Evolutionary conservation across 1,140 invertebrate species (phyloP), one percentile per base, ranked within the genome.

Genomic region (Episyrphus balteatus): DNA sequence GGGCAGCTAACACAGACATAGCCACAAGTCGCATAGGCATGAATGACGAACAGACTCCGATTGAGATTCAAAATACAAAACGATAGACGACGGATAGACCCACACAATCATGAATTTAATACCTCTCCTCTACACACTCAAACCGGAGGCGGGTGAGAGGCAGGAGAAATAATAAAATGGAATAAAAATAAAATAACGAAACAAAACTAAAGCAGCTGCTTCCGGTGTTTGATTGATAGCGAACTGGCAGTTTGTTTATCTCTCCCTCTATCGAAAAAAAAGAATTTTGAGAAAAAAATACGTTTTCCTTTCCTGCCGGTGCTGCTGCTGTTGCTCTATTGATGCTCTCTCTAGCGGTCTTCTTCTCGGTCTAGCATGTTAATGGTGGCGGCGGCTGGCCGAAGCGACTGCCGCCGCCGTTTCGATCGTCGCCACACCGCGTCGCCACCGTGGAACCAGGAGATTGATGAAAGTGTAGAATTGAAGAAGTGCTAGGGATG

Each of bases 221-320:
- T 65, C 62, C 62, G 62, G 62, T 65, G 62, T 65, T 65, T 65
- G 62, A 65, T 65, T 65, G 62, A 65, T 65, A 65, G 62, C 62
- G 62, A 64, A 61, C 62, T 65, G 62, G 59, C 62, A 65, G 59
- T 65, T 64, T 64, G 61, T 64, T 64, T 64, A 64, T 64, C 61
- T 64, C 61, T 57, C 52, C 56, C 57, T 53, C 49, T 50, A 50
- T 44, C 45, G 51, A 53, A 44, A 19, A 44, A 49, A 44, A 43
- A 43, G n/a, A 14, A 32, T 30, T 18, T 11, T n/a, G n/a, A n/a
- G n/a, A n/a, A 33, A 30, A 26, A 44, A 42, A 52, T 30, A 43
- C 36, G 26, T 44, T 50, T 47, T 47, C 30, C 51, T 43, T 44
- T 44, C 43, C 42, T 26, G 42, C 41, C 26, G 31, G 46, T 30